A percentile compares a stretch with the other conserved stretches of the same genome.
phyloP scores from a whole-genome alignment of 2,113 vertebrate genomes.

The Engystomops pustulosus region DNA sequence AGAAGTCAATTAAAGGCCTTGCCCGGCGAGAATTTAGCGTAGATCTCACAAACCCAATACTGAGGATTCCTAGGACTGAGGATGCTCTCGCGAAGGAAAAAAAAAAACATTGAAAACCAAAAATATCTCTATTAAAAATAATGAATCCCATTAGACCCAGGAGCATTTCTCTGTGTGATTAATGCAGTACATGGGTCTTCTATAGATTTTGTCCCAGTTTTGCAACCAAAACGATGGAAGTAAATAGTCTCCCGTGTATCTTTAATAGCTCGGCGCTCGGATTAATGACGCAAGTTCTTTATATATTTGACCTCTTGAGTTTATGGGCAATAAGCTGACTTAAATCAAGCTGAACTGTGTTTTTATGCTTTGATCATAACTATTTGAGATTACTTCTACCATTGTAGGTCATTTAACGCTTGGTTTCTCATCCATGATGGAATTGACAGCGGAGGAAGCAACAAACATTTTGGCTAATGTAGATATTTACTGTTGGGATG shows the following conservation, averaged over 20 bases:
- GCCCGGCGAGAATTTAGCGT: neutral
- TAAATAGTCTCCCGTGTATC: conserved; percentile 41
- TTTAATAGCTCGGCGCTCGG: conserved; percentile 21
- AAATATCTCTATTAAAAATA: conserved; percentile 40
- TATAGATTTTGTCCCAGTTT: conserved; percentile 43
- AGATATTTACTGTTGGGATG: too few relatives aligned
- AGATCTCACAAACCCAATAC: neutral
- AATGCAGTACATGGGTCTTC: conserved; percentile 28
- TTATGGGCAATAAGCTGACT: conserved; percentile 31
- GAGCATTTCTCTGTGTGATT: conserved; percentile 26
- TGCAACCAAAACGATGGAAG: conserved; percentile 7
- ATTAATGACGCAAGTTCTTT: conserved; percentile 45
- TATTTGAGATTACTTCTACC: conserved; percentile 12
- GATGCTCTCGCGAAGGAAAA: neutral
- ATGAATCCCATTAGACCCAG: conserved; percentile 39
- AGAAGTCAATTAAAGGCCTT: neutral
- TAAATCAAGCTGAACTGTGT: conserved; percentile 38
- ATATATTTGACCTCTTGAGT: conserved; percentile 38
- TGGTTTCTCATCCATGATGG: neutral
- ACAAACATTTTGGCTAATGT: neutral
- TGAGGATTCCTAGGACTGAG: neutral
- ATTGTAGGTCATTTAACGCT: conserved; percentile 34
- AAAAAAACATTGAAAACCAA: neutral
- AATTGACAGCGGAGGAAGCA: neutral
- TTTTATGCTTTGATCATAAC: conserved; percentile 50